Percentiles rank a stretch among this genome's conserved stretches.
These are phyloP conservation scores for Spheniscus humboldti DNA, from an alignment of 2,797 vertebrate species.

Conservation along the genomic window DNA sequence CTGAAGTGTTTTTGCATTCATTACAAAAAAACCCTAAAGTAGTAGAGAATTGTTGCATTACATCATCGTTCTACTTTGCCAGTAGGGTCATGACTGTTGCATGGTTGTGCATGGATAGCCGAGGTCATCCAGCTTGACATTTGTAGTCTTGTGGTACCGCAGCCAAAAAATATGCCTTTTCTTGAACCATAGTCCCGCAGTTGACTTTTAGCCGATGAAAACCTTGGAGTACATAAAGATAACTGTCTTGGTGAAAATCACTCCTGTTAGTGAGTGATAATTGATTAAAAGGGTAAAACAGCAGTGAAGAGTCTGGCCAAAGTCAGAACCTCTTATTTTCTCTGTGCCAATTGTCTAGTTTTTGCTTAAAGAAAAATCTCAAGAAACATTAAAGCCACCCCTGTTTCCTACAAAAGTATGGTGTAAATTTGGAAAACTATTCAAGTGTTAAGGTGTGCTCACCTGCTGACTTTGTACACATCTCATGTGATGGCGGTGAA, in stretches of 20 bases:
- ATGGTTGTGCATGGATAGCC: background rate
- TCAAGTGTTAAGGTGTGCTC: background rate
- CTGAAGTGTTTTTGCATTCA: background rate
- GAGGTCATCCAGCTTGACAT: background rate
- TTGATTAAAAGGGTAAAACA: background rate
- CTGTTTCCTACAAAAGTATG: accelerated
- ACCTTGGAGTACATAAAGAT: background rate
- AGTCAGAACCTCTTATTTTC: background rate
- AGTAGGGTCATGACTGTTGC: background rate
- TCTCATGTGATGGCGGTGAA: background rate
- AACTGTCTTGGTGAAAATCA: background rate
- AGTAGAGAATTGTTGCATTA: background rate
- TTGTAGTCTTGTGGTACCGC: background rate
- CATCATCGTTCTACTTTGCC: background rate
- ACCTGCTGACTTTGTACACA: background rate
- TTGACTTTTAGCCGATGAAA: background rate
- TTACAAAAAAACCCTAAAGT: background rate
- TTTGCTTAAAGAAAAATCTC: background rate
- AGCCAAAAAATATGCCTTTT: background rate
- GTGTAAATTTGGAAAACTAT: background rate
- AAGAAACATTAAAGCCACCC: accelerated
- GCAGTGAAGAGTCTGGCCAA: background rate
- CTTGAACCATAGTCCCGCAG: background rate
- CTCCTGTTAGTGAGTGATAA: background rate
- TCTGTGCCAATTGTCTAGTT: background rate